Conservation (phyloP, 2,888 invertebrate genomes). For the Polyploca ridens region DNA sequence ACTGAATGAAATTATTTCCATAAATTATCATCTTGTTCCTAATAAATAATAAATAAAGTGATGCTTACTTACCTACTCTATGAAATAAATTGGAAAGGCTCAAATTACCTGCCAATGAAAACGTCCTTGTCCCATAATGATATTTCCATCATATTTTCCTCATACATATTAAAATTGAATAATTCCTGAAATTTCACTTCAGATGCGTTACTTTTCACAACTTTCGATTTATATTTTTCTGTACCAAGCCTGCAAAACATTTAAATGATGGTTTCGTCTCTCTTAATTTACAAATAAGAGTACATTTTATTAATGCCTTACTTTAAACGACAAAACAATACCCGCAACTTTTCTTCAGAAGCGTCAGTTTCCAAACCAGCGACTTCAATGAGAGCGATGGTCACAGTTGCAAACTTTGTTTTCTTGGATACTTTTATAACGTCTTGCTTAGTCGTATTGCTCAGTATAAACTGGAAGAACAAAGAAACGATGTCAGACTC, state of each 20-base stretch:
- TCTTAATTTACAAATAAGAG: background rate
- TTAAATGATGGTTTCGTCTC: background rate
- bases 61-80: background rate
- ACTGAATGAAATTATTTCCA: too few species aligned
- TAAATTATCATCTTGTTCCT: too few species aligned
- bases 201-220: conserved; percentile 83
- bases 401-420: conserved; percentile 89
- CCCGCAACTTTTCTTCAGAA: conserved; percentile 90
- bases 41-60: background rate
- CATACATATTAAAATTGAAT: conserved; percentile 96
- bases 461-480: conserved; percentile 63
- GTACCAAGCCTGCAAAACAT: conserved; percentile 89
- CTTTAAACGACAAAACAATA: conserved; percentile 96
- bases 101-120: conserved; percentile 78
- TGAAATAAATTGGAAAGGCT: conserved; percentile 5
- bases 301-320: conserved; percentile 51
- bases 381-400: conserved; percentile 96
- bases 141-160: conserved; percentile 94
- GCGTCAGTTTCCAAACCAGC: conserved; percentile 91
- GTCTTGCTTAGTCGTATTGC: conserved; percentile 63
- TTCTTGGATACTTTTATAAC: conserved; percentile 49
- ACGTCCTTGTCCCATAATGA: conserved; percentile 93
- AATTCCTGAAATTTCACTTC: conserved; percentile 95
- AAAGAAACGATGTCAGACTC: background rate
- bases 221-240: conserved; percentile 97